phyloP scores from a whole-genome alignment of 2,113 vertebrate genomes.

The Prinia subflava region DNA sequence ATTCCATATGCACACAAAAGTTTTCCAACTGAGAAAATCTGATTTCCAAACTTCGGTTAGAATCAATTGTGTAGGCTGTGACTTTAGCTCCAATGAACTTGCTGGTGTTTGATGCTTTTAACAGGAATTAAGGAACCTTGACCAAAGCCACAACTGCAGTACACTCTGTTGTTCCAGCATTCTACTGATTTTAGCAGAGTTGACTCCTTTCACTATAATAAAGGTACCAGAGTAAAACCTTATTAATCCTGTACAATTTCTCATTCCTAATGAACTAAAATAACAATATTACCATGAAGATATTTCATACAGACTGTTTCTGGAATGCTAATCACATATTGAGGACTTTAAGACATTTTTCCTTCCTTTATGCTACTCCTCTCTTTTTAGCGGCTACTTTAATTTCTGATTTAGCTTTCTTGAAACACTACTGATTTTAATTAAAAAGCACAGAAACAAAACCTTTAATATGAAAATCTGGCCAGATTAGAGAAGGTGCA shows the following conservation, averaged over 20 bases:
- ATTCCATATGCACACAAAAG: background rate
- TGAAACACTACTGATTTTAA: background rate
- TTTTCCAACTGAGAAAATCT: background rate
- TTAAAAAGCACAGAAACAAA: background rate
- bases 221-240: background rate
- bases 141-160: background rate
- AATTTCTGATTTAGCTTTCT: background rate
- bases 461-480: background rate
- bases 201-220: background rate
- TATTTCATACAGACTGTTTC: background rate
- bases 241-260: background rate
- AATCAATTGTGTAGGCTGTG: background rate
- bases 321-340: background rate
- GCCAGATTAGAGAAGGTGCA: background rate
- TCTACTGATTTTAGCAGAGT: background rate
- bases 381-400: background rate
- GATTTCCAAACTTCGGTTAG: background rate
- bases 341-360: background rate
- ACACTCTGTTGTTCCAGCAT: fast-evolving
- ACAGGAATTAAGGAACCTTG: background rate
- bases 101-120: background rate
- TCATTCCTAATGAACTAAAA: background rate
- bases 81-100: background rate
- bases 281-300: background rate
- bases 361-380: background rate